Base-by-base conservation (phyloP, 2,113 vertebrate genomes). In the Nesogale talazaci region DNA sequence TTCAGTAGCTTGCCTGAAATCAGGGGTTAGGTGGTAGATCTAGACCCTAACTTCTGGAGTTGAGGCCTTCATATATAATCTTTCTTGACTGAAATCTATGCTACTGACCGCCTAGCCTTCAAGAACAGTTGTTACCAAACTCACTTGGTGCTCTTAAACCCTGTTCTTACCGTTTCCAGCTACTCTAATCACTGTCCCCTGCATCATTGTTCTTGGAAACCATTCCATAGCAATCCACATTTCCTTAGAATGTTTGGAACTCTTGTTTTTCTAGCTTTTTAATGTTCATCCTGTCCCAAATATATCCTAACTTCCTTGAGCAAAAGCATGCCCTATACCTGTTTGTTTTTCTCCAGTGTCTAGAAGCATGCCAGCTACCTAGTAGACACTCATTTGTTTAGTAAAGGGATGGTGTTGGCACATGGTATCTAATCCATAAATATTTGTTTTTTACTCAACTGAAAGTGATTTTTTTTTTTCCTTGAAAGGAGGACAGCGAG, bases 391-490 rank as follows among this genome's bases (percentile, higher is more conserved):
- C 70, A 83, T 83, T 94, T 86, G 80, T 77, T 95, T 56, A 77
- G 6, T 95, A 88, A 70, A 23, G 23, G 42, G 29, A 74, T 59
- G 31, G 9, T 91, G 59, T 77, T 82, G 61, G 36, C 40, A 79
- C 12, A 76, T 76, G 29, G 31, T 40, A 52, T 57, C 74, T 78
- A 67, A 82, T 90, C 86, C 57, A 88, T 96, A 95, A 83, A 67
- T 90, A 36, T 31, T 90, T 86, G 19, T 27, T 92, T 94, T 79
- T 82, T 69, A 31, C 31, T 92, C 42, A 79, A 2, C 34, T 85
- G 89, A 82, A 96, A 95, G 83, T 93, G 38, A 80, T 75, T 87
- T 93, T 52, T 52, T 52, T 52, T 46, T 46, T 85, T 88, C 52
- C 56, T 85, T 79, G 74, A 75, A 93, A 92, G 82, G 74, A 93